Conservation (phyloP, 2,888 invertebrate species). For the Leptinotarsa rubiginosa region DNA sequence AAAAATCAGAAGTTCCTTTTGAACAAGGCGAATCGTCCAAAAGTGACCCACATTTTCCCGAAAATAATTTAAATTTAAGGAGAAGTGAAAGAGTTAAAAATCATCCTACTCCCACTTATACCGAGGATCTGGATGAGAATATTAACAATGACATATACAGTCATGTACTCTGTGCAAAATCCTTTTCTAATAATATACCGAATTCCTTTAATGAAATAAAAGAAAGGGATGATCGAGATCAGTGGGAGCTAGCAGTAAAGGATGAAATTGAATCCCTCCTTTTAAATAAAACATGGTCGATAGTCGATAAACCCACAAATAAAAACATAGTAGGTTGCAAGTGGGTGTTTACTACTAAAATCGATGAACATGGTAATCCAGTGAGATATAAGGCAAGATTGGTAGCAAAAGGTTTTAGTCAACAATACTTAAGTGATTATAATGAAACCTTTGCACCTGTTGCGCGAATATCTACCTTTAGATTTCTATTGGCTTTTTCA, state of each 20-base stretch:
- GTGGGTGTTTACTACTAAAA: slow-evolving; percentile 22
- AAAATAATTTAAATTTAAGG: slow-evolving; percentile 16
- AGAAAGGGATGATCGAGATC: slow-evolving; percentile 16
- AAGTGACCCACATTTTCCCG: background rate
- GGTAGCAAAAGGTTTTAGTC: slow-evolving; percentile 35
- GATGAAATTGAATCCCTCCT: slow-evolving; percentile 16
- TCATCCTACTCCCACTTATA: slow-evolving; percentile 29
- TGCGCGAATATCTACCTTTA: slow-evolving; percentile 15
- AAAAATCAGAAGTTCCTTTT: background rate
- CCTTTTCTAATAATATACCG: slow-evolving; percentile 1
- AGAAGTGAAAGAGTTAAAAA: slow-evolving; percentile 32
- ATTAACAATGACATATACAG: background rate
- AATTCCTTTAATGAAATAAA: slow-evolving; percentile 13
- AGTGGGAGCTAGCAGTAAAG: slow-evolving; percentile 5
- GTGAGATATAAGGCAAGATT: slow-evolving; percentile 18
- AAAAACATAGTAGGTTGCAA: slow-evolving; percentile 22
- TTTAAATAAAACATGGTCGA: slow-evolving; percentile 9
- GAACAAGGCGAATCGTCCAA: slow-evolving; percentile 35
- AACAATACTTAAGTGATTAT: slow-evolving; percentile 41
- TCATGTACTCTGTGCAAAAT: too few relatives aligned
- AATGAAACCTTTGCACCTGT: slow-evolving; percentile 44
- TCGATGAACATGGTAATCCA: slow-evolving; percentile 21
- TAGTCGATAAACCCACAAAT: slow-evolving; percentile 17
- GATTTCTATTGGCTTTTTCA: background rate
- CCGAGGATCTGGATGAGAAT: slow-evolving; percentile 19